Evolutionary conservation across 1,140 invertebrate genomes (phyloP).

Genomic region (Magallana gigas): DNA sequence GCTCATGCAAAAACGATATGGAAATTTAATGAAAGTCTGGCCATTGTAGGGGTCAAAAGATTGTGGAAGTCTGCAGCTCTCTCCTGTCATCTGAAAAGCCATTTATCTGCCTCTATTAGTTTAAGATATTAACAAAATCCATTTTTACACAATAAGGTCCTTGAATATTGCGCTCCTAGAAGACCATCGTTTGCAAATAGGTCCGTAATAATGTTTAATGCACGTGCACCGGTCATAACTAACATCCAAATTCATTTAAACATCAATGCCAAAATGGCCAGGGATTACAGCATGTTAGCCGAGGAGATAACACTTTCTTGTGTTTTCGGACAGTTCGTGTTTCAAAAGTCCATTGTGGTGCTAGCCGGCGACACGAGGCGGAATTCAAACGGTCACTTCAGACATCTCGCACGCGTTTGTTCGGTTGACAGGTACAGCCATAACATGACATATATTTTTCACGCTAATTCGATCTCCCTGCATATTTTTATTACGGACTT

Average conservation of each 20-base stretch:
- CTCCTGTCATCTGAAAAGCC: constrained; percentile 13
- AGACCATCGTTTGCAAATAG: constrained; percentile 33
- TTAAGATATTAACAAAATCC: constrained; percentile 35
- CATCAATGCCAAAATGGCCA: constrained; percentile 11
- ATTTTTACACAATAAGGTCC: constrained; percentile 33
- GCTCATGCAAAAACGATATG: constrained; percentile 27
- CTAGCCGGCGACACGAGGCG: background rate
- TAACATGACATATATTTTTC: constrained; percentile 21
- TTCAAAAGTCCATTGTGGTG: constrained; percentile 37
- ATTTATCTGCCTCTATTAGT: constrained; percentile 23
- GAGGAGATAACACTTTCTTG: constrained; percentile 1
- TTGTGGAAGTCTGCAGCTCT: background rate
- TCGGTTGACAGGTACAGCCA: constrained; percentile 16
- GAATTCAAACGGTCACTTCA: constrained; percentile 18
- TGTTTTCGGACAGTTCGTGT: constrained; percentile 37
- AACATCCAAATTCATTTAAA: constrained; percentile 18
- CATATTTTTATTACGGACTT: constrained; percentile 30
- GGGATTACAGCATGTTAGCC: constrained; percentile 3
- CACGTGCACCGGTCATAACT: constrained; percentile 31
- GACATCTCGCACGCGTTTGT: background rate
- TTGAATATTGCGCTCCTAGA: background rate
- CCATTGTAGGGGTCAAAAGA: background rate
- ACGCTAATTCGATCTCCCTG: constrained; percentile 20
- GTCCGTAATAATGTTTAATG: constrained; percentile 26
- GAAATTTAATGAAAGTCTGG: constrained; percentile 31